Conservation (phyloP, 2,797 vertebrate species). For the Echeneis naucrates region DNA sequence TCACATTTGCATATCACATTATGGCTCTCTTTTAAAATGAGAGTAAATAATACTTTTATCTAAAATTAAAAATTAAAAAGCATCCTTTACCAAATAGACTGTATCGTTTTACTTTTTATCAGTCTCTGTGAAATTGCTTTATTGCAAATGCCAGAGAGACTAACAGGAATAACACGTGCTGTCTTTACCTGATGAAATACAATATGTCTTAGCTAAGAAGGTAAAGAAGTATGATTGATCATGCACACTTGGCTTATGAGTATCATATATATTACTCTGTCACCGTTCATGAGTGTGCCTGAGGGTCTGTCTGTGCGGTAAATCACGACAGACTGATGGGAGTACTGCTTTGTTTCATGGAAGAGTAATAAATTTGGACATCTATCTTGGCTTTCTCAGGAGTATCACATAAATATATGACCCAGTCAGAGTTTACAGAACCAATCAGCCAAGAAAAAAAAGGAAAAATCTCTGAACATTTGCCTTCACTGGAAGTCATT, state of each 20-base stretch:
- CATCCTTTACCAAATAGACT: not conserved
- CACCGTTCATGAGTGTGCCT: not conserved
- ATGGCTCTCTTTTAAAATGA: not conserved
- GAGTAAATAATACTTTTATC: not conserved
- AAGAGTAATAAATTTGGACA: constrained; percentile 25
- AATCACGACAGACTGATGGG: constrained; percentile 33
- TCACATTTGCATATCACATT: constrained; percentile 1
- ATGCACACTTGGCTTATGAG: constrained; percentile 7
- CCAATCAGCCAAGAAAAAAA: not conserved
- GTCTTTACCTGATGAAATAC: constrained; percentile 15
- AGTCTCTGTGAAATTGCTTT: constrained; percentile 40
- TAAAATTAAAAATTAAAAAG: not conserved
- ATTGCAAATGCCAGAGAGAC: constrained; percentile 31
- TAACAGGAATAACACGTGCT: constrained; percentile 1
- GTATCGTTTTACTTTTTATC: not conserved
- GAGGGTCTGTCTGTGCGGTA: constrained; percentile 23
- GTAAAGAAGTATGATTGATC: constrained; percentile 4
- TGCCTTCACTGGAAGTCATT: not conserved
- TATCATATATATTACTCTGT: constrained; percentile 15
- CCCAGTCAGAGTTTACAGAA: constrained; percentile 16
- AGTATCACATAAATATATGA: constrained; percentile 43
- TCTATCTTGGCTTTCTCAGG: constrained; percentile 36
- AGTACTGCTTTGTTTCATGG: constrained; percentile 37
- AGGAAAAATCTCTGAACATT: not conserved
- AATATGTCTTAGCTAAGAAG: constrained; percentile 26